Base-by-base conservation (phyloP, 2,888 invertebrate genomes). In the Corbicula japonica region DNA sequence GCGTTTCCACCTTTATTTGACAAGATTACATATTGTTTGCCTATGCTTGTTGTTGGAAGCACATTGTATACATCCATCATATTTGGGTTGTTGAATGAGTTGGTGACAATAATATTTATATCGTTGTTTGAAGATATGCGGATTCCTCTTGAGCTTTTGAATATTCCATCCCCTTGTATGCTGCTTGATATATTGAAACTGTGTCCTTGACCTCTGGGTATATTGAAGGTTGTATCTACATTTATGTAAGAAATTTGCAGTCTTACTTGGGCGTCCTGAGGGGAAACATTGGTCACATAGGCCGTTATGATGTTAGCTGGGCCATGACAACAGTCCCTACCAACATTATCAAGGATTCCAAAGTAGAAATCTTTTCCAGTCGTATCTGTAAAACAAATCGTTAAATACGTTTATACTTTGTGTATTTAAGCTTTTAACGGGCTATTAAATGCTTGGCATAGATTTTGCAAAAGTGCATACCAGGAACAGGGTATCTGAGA, bases 241-340 rank as follows among this genome's bases (percentile, higher is more conserved):
- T 38, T 52, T 12, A n/a, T 28, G 30, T 54, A 66, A 3, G 66
- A 54, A 26, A 54, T 66, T 28, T 66, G 54, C 21, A 66, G 2
- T 0, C 23, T 38, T 8, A 66, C 41, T 12, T 23, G 3, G 4
- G 41, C 21, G 2, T 28, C 21, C 8, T 54, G 10, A 21, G 66
- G 66, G 6, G 66, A 66, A 6, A 66, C 66, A 12, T 66, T 66
- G 18, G 66, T 66, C 5, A 66, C 41, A 32, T 66, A 38, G 2
- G 54, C 0, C 2, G 35, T 10, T 23, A 66, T 54, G 26, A 38
- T 54, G 15, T 54, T 52, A 8, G 3, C 15, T 0, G 5, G 10
- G 18, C 1, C 54, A n/a, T 52, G 52, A 18, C 52, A 66, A 41
- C 54, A 5, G 38, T 18, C 34, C 30, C 54, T 12, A 54, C 30